Evolutionary conservation across 2,888 invertebrate genomes (phyloP), one percentile per base, ranked within the genome.

Genomic region (Hyppa rectilinea): DNA sequence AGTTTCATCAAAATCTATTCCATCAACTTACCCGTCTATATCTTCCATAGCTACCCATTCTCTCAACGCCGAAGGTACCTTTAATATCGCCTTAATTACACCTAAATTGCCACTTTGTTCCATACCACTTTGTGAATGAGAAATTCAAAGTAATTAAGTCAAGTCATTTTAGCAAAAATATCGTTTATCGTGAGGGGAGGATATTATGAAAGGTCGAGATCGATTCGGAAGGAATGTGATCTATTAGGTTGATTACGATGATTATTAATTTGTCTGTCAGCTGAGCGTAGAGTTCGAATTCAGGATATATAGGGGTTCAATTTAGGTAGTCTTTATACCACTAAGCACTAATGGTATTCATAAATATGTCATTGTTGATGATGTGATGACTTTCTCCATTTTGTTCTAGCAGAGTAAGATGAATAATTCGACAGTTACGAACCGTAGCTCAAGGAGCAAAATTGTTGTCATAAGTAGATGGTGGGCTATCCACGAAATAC

Each of bases 71-170:
- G n/a, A 55, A 67, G 61, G 43, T 71, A 67, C 71, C 61, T 31
- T 75, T 79, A 82, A 76, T 71, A 78, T 40, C 52, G 23, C 29
- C 50, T 82, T 82, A 80, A 83, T 83, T 76, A 85, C 56, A 5
- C 47, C 71, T 38, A 80, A 82, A 83, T 83, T 83, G 83, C 78
- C 85, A 84, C 80, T 83, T 83, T 71, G 75, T 73, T 70, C 70
- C 58, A 74, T 67, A 66, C 62, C 73, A 71, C 75, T 80, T 77
- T 65, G 72, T 34, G 55, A 78, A 71, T 66, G 72, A 73, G 75
- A 75, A 50, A 59, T 81, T 67, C 36, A n/a, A 66, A 68, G 60
- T 72, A 72, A 83, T 82, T 80, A 73, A 74, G 62, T 78, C 75
- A 55, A 58, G 58, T 62, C 59, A 61, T 60, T 73, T 66, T 23